These are phyloP conservation scores for Centropristis striata DNA, from an alignment of 2,113 vertebrate species.

Conservation along the genomic window DNA sequence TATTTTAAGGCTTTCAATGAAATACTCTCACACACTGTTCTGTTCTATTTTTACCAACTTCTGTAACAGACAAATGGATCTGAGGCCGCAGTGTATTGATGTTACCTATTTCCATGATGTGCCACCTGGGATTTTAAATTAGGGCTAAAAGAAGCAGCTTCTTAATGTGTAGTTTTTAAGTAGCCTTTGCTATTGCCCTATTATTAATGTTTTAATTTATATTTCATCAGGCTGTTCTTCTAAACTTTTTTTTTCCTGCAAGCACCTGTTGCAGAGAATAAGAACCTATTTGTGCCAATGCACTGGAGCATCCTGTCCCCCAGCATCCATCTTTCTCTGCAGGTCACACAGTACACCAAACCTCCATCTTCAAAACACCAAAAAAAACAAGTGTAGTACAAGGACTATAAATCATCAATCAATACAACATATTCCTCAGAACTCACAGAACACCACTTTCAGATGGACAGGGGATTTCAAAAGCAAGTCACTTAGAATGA, in stretches of 20 bases:
- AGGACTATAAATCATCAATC: slow-evolving; percentile 16
- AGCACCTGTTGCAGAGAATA: neutral
- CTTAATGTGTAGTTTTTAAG: slow-evolving; percentile 18
- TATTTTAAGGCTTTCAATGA: slow-evolving; percentile 33
- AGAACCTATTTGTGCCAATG: neutral
- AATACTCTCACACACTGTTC: slow-evolving; percentile 7
- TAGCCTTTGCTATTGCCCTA: neutral
- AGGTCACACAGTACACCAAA: slow-evolving; percentile 20
- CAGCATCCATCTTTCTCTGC: slow-evolving; percentile 9
- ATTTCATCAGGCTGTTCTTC: neutral
- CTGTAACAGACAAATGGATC: slow-evolving; percentile 39
- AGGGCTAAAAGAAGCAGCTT: slow-evolving; percentile 1
- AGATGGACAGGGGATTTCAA: slow-evolving; percentile 23
- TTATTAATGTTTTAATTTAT: neutral
- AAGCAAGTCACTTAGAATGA: slow-evolving; percentile 7
- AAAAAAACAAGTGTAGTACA: slow-evolving; percentile 13
- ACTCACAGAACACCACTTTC: slow-evolving; percentile 15
- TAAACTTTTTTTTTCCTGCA: neutral
- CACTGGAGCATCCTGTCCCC: neutral
- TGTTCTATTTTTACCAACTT: slow-evolving; percentile 31
- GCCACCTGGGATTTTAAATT: slow-evolving; percentile 16
- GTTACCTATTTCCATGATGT: slow-evolving; percentile 11
- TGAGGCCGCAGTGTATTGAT: slow-evolving; percentile 19
- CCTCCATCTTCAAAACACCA: neutral
- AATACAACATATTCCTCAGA: slow-evolving; percentile 21